Conservation (phyloP, 2,113 vertebrate species). For the Pao palembangensis region DNA sequence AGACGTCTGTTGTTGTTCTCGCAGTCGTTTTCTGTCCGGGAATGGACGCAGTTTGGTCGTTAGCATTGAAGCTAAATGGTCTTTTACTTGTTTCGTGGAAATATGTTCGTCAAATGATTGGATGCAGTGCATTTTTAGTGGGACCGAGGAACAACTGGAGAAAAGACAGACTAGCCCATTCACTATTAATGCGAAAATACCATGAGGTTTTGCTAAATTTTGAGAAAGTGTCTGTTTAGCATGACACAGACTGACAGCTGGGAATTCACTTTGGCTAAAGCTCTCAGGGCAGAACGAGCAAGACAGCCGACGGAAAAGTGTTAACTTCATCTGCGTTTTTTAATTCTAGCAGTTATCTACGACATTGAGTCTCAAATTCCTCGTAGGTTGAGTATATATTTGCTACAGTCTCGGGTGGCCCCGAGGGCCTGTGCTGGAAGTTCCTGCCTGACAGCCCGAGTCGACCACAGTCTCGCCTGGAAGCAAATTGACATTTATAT, state of each 20-base stretch:
- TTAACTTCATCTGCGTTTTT: not conserved
- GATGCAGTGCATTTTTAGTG: not conserved
- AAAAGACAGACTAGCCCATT: rapidly evolving
- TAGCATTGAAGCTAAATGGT: constrained; percentile 56
- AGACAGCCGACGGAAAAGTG: constrained; percentile 1
- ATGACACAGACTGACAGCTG: constrained; percentile 54
- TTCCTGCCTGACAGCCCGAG: constrained; percentile 12
- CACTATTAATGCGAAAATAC: not conserved
- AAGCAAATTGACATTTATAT: too few relatives aligned
- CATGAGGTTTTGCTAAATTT: not conserved
- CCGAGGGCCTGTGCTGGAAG: constrained; percentile 34
- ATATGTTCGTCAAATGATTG: constrained; percentile 17
- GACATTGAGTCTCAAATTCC: not conserved
- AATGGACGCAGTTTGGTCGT: constrained; percentile 21
- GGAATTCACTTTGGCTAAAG: constrained; percentile 13
- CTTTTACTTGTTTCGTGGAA: constrained; percentile 9
- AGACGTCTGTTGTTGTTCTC: constrained; percentile 10
- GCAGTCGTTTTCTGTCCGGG: constrained; percentile 41
- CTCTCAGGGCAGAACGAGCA: constrained; percentile 23
- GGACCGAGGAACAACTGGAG: not conserved
- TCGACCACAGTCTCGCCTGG: constrained; percentile 8
- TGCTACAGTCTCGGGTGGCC: not conserved
- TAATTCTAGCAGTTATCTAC: too few relatives aligned
- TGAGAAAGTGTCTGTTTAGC: not conserved
- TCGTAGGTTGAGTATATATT: not conserved